phyloP scores from a whole-genome alignment of 2,113 vertebrate genomes.

The Larimichthys crocea region DNA sequence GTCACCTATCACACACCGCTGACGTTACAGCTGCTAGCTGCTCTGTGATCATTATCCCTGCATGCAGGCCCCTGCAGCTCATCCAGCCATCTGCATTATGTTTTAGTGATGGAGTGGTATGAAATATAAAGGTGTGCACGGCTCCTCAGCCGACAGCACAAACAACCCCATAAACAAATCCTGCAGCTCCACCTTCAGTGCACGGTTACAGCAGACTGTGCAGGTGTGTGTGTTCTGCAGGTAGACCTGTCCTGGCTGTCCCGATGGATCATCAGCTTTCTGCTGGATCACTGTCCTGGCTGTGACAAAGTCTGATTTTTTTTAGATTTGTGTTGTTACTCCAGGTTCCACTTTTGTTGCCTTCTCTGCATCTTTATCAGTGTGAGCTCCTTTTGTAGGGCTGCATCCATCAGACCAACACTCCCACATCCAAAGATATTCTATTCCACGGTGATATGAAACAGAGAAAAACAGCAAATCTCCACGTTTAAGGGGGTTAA shows the following conservation, averaged over 20 bases:
- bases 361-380: neutral
- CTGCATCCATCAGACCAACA: neutral
- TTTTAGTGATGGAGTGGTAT: neutral
- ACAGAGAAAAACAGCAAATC: neutral
- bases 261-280: conserved; percentile 25
- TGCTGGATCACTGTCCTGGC: conserved; percentile 40
- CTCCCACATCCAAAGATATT: neutral
- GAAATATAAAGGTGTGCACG: neutral
- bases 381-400: neutral
- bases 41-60: conserved; percentile 9
- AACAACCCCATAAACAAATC: neutral
- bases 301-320: neutral
- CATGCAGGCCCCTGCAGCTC: conserved; percentile 41
- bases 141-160: neutral
- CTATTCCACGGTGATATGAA: neutral
- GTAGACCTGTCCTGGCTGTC: neutral
- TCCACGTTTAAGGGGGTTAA: neutral
- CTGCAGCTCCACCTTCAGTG: neutral
- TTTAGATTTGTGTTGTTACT: neutral
- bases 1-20: conserved; percentile 33
- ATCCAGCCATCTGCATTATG: conserved; percentile 19
- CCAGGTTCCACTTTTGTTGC: neutral
- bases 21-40: conserved; percentile 32
- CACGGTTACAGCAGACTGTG: neutral
- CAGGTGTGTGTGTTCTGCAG: conserved; percentile 26